A percentile compares a stretch with the other conserved stretches of the same genome.
Conservation (phyloP, 2,797 vertebrate genomes). For the Melanotaenia nigrans region DNA sequence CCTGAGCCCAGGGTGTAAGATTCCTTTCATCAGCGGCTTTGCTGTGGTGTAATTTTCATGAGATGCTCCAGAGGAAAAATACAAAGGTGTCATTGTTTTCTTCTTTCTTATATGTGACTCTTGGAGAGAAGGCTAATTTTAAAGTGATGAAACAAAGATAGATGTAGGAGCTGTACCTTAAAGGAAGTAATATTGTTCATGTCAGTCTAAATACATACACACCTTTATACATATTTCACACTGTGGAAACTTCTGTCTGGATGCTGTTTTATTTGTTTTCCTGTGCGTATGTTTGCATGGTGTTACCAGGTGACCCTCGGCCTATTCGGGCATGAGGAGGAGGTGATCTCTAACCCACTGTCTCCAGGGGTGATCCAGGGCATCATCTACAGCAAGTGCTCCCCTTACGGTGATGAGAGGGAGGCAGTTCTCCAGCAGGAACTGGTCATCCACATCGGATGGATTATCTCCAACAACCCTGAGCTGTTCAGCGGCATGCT, state of each 20-base stretch:
- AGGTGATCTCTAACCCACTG: conserved; percentile 96
- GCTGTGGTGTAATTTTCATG: conserved; percentile 58
- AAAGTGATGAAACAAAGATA: conserved; percentile 45
- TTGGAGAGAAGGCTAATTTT: conserved; percentile 61
- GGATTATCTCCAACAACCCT: conserved; percentile 96
- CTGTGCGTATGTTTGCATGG: not conserved
- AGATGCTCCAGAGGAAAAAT: conserved; percentile 56
- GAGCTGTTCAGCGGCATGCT: conserved; percentile 98
- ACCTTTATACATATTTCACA: not conserved
- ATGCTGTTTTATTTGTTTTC: conserved; percentile 4
- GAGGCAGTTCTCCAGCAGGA: conserved; percentile 97
- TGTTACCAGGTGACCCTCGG: conserved; percentile 93
- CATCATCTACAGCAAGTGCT: conserved; percentile 94
- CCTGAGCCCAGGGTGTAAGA: conserved; percentile 40
- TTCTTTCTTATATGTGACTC: conserved; percentile 41
- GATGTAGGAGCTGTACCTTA: conserved; percentile 29
- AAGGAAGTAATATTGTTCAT: conserved; percentile 12
- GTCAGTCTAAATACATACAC: not conserved
- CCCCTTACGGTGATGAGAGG: conserved; percentile 86
- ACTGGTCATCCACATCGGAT: conserved; percentile 97
- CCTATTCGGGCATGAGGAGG: conserved; percentile 95
- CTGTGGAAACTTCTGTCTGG: not conserved
- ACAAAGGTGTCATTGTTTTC: conserved; percentile 54
- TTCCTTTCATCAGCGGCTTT: conserved; percentile 54
- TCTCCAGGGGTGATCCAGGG: conserved; percentile 95